These are phyloP conservation scores for Cyrtorhinus lividipennis DNA, from an alignment of 1,140 invertebrate genomes.

Conservation along the genomic window DNA sequence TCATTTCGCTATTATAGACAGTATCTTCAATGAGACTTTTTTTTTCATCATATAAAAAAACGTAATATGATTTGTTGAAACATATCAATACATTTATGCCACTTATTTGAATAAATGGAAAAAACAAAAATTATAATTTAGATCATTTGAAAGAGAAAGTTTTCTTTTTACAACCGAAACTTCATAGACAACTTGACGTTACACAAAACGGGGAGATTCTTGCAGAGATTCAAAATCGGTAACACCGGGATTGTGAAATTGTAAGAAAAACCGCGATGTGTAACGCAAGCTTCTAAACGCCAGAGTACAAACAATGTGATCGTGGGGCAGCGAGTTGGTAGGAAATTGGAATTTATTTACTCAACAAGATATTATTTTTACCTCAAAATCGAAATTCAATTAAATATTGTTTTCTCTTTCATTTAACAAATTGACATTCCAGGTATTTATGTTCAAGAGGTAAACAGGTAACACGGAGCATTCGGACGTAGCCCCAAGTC, in stretches of 20 bases:
- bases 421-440: neutral
- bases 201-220: neutral
- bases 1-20: too few relatives aligned
- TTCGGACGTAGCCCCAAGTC: constrained; percentile 20
- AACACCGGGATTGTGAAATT: neutral
- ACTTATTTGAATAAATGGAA: too few relatives aligned
- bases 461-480: constrained; percentile 13
- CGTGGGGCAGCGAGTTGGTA: constrained; percentile 25
- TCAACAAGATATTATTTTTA: too few relatives aligned
- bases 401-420: too few relatives aligned
- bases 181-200: neutral
- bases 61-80: too few relatives aligned
- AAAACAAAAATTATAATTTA: too few relatives aligned
- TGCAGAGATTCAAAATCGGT: neutral
- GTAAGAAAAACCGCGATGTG: neutral
- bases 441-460: neutral
- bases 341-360: too few relatives aligned
- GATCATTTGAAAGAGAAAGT: too few relatives aligned
- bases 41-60: too few relatives aligned
- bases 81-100: too few relatives aligned
- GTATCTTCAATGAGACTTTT: too few relatives aligned
- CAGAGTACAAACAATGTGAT: constrained; percentile 31
- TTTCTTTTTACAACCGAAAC: neutral
- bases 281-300: constrained; percentile 17
- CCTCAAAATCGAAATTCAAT: too few relatives aligned